These are phyloP conservation scores for Coleophora flavipennella DNA, from an alignment of 2,888 invertebrate species.

Conservation along the genomic window DNA sequence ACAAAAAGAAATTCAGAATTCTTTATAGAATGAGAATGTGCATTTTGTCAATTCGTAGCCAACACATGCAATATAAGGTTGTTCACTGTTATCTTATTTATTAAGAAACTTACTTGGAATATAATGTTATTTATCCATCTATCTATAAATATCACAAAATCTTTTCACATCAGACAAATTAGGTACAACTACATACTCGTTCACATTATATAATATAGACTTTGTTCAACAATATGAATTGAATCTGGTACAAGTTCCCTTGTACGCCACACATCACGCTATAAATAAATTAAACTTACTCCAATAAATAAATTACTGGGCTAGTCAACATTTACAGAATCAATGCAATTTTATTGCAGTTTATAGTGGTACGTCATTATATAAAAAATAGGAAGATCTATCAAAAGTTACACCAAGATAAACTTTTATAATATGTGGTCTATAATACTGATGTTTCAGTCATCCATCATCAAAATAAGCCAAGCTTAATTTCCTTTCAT, in stretches of 20 bases:
- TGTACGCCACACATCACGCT: constrained; percentile 28
- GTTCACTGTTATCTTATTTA: background rate
- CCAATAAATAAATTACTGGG: constrained; percentile 7
- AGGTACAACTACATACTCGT: constrained; percentile 11
- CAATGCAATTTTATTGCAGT: constrained; percentile 6
- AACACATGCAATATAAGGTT: too few species aligned
- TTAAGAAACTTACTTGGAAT: constrained; percentile 2
- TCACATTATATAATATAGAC: constrained; percentile 27
- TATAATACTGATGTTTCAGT: constrained; percentile 48
- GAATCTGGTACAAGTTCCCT: constrained; percentile 9
- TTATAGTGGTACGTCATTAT: background rate
- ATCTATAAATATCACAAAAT: constrained; percentile 55
- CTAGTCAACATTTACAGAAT: background rate
- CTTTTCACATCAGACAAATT: constrained; percentile 58
- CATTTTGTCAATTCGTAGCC: too few species aligned
- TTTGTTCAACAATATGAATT: constrained; percentile 4
- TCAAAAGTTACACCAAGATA: constrained; percentile 22
- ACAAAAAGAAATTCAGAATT: too few species aligned
- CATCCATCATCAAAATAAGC: constrained; percentile 22
- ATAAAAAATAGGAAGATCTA: constrained; percentile 18
- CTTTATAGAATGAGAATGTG: too few species aligned
- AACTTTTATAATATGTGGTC: constrained; percentile 29
- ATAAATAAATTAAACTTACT: constrained; percentile 3
- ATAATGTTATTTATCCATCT: constrained; percentile 18
- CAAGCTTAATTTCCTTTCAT: background rate